These are phyloP conservation scores for Hemicordylus capensis DNA, from an alignment of 2,113 vertebrate species.

Conservation along the genomic window DNA sequence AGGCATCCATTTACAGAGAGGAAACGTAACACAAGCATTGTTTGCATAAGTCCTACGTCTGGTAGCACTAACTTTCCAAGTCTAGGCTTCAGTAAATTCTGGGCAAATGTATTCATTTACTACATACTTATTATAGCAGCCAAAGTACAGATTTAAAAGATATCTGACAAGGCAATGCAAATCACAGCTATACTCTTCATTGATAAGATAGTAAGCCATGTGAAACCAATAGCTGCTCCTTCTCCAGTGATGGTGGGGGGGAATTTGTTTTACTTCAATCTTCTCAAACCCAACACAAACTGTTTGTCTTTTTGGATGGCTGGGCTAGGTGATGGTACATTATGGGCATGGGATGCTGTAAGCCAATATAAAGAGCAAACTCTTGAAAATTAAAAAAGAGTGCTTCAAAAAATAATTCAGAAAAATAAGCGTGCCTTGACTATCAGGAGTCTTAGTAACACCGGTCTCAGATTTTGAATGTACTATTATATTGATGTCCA, in stretches of 20 bases:
- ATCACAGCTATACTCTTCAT: not conserved
- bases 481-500: too few relatives aligned
- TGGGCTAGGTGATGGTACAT: too few relatives aligned
- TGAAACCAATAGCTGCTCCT: not conserved
- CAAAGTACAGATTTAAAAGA: constrained; percentile 10
- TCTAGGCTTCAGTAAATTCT: not conserved
- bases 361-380: not conserved
- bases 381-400: not conserved
- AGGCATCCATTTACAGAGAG: constrained; percentile 18
- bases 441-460: not conserved
- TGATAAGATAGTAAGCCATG: not conserved
- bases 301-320: too few relatives aligned
- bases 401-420: not conserved
- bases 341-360: too few relatives aligned
- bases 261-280: not conserved
- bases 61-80: not conserved
- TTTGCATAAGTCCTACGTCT: not conserved
- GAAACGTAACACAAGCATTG: constrained; percentile 25
- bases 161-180: not conserved
- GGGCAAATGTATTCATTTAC: not conserved
- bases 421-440: not conserved
- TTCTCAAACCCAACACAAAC: not conserved
- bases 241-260: not conserved
- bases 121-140: not conserved
- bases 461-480: not conserved